Evolutionary conservation across 2,113 vertebrate species (phyloP).

Genomic region (Tretioscincus oriximinensis): DNA sequence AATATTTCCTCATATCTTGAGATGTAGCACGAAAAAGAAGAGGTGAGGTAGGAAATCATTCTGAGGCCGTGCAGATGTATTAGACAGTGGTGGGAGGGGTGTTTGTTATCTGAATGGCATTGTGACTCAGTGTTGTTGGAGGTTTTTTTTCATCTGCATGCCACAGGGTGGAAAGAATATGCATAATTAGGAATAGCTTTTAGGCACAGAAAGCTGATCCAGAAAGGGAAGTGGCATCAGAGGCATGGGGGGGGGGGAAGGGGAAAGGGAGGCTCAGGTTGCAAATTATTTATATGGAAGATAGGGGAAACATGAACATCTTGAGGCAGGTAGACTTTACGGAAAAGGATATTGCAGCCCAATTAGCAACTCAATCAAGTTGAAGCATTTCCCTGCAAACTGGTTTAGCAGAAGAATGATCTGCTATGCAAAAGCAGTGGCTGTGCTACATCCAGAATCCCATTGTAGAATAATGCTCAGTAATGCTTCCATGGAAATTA

Average conservation of each 20-base stretch:
- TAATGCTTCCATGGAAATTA: not conserved
- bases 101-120: conserved; percentile 68
- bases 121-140: conserved; percentile 56
- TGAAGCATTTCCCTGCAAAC: not conserved
- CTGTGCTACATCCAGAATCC: not conserved
- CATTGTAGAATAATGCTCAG: not conserved
- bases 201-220: conserved; percentile 53
- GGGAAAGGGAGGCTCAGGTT: conserved; percentile 44
- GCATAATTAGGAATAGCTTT: conserved; percentile 54
- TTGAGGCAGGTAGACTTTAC: conserved; percentile 15
- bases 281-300: conserved; percentile 52
- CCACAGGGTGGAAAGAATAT: conserved; percentile 58
- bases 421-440: not conserved
- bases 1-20: conserved; percentile 57
- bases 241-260: conserved; percentile 3
- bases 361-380: not conserved
- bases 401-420: not conserved
- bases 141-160: conserved; percentile 62
- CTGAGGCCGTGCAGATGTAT: conserved; percentile 58
- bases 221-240: conserved; percentile 60
- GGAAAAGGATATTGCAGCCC: conserved; percentile 20
- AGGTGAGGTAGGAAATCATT: conserved; percentile 2
- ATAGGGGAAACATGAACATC: conserved; percentile 40
- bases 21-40: conserved; percentile 43
- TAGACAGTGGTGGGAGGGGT: conserved; percentile 62